Evolutionary conservation across 92 coral and sea anemone genomes (phyloP), one percentile per base, ranked within the genome.

Genomic region (Siderastrea siderea): DNA sequence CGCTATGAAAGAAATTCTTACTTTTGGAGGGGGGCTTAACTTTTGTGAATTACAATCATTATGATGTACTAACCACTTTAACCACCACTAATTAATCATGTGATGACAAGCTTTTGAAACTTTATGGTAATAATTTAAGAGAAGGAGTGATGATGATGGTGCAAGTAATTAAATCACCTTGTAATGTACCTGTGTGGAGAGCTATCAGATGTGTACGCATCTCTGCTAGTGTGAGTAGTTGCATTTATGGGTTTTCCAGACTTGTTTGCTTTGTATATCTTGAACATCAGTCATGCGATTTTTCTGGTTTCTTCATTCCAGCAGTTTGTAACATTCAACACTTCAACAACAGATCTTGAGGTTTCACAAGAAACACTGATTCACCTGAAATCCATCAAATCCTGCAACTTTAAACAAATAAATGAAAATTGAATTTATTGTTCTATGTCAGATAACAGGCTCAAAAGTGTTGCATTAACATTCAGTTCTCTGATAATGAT

Each of bases 241-340:
- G 77, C 15, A 57, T 68, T 69, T 7, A 15, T 81, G 53, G 48
- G 19, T 62, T 50, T 84, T 61, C 69, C 68, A 77, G 53, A 7
- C 60, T 77, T 77, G 49, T 61, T 74, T 66, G 7, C 87, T 84
- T 84, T 73, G 87, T 84, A 62, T 49, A 62, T 5, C 66, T 84
- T 84, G 73, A 84, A 84, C 87, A 84, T 84, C 68, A 84, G 87
- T 84, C 62, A 49, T 45, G 0, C 63, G 1, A 60, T 15, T 84
- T 84, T 7, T 73, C 73, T 74, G 62, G 80, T 19, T 48, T 62
- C 66, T 12, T 73, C 81, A 74, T 84, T 48, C 80, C 80, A 84
- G 87, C 62, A n/a, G 48, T 7, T 63, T 83, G 6, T 2, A 83
- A 43, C 63, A 14, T 14, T 52, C 82, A 78, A 9, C 83, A 63